phyloP scores from a whole-genome alignment of 2,113 vertebrate genomes.

The Cryptomyrus ogoouensis region DNA sequence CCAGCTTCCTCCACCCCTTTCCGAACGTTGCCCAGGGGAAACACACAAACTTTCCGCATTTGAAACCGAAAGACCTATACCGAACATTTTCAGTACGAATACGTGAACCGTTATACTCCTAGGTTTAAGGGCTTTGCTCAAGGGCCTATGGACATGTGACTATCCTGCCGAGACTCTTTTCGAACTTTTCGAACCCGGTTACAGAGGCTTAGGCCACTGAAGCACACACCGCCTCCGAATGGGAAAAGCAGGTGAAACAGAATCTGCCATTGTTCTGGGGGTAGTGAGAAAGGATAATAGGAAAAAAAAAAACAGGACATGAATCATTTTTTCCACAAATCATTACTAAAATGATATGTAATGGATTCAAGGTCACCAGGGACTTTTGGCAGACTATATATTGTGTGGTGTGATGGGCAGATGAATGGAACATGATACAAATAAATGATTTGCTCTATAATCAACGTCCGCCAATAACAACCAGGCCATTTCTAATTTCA shows the following conservation, averaged over 20 bases:
- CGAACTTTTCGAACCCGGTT: too few relatives aligned
- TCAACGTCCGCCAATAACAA: neutral
- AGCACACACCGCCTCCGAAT: neutral
- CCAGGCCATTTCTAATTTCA: neutral
- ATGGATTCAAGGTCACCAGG: neutral
- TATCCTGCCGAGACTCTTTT: neutral
- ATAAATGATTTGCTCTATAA: neutral
- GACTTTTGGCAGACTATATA: neutral
- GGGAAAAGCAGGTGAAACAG: neutral
- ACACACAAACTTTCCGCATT: too few relatives aligned
- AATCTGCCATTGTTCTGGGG: neutral
- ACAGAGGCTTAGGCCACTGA: neutral
- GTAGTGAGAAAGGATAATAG: neutral
- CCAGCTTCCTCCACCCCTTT: too few relatives aligned
- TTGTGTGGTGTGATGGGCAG: neutral
- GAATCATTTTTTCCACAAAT: neutral
- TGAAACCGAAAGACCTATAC: too few relatives aligned
- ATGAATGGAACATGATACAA: neutral
- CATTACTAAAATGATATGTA: neutral
- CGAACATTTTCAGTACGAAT: too few relatives aligned
- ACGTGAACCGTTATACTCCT: too few relatives aligned
- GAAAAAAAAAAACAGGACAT: neutral
- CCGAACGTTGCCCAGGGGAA: too few relatives aligned
- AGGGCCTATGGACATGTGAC: neutral
- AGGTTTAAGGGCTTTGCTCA: neutral